A percentile compares a stretch with the other conserved stretches of the same genome.
These are phyloP conservation scores for Acronicta aceris DNA, from an alignment of 2,888 invertebrate species.

Conservation along the genomic window DNA sequence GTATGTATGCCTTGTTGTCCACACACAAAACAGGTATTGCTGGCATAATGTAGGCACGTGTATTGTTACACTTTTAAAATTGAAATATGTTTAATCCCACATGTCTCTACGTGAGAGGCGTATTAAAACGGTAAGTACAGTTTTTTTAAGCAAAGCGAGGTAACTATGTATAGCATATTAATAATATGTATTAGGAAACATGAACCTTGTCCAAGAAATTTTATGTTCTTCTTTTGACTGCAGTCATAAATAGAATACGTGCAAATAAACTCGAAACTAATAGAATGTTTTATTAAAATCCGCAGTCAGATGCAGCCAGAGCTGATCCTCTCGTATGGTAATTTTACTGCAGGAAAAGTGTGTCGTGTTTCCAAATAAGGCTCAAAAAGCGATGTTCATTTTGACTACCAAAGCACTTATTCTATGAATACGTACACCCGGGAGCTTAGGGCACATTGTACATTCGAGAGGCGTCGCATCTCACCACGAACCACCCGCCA, in stretches of 20 bases:
- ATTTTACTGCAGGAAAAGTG: conserved; percentile 71
- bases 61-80: not conserved
- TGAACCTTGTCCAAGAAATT: no score
- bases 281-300: conserved; percentile 49
- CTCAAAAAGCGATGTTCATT: conserved; percentile 80
- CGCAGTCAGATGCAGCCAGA: conserved; percentile 59
- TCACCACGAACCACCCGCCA: conserved; percentile 64
- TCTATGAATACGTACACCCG: conserved; percentile 76
- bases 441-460: conserved; percentile 83
- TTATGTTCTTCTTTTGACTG: not conserved
- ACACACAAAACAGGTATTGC: conserved; percentile 17
- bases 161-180: not conserved
- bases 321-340: conserved; percentile 69
- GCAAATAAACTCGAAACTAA: not conserved
- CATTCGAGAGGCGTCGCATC: conserved; percentile 79
- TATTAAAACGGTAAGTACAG: conserved; percentile 9
- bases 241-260: not conserved
- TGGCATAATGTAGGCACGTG: not conserved
- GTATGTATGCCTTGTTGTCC: conserved; percentile 12
- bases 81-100: not conserved
- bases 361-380: conserved; percentile 74
- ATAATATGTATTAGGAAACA: not conserved
- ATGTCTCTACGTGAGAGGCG: conserved; percentile 4
- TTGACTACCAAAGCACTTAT: conserved; percentile 81
- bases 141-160: not conserved